phyloP scores from a whole-genome alignment of 2,797 vertebrate species.

The Thalassophryne amazonica region DNA sequence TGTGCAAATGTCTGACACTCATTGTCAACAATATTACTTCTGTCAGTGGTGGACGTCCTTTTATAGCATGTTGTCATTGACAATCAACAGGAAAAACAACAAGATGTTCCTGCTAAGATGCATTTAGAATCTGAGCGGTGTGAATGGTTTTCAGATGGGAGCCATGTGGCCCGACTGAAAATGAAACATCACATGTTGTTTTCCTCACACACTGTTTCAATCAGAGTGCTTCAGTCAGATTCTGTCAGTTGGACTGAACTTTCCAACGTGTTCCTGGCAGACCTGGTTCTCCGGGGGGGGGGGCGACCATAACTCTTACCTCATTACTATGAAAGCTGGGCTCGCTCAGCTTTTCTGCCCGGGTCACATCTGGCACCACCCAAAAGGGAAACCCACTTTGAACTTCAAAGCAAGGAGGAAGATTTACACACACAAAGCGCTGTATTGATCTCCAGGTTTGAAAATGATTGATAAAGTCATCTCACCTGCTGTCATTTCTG shows the following conservation, averaged over 20 bases:
- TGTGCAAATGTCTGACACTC: too few relatives aligned
- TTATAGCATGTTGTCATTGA: neutral
- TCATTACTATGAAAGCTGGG: slow-evolving; percentile 67
- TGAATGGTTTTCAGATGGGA: slow-evolving; percentile 32
- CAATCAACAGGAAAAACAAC: neutral
- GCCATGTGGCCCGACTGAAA: slow-evolving; percentile 5
- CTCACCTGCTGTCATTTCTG: neutral
- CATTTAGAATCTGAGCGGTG: neutral
- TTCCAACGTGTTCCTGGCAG: slow-evolving; percentile 40
- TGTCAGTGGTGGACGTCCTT: too few relatives aligned
- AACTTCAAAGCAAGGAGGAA: slow-evolving; percentile 64
- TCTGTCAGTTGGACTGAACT: slow-evolving; percentile 38
- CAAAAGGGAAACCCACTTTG: slow-evolving; percentile 41
- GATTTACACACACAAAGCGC: slow-evolving; percentile 14
- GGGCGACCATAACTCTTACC: slow-evolving; percentile 57
- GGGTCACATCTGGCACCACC: slow-evolving; percentile 73
- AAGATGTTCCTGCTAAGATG: neutral
- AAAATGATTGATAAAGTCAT: neutral
- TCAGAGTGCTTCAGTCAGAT: slow-evolving; percentile 25
- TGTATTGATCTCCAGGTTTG: neutral
- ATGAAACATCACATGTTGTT: slow-evolving; percentile 17
- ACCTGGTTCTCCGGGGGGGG: slow-evolving; percentile 41
- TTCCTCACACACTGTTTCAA: slow-evolving; percentile 38
- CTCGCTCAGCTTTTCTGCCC: slow-evolving; percentile 46
- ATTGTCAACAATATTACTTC: too few relatives aligned